A percentile compares a stretch with the other conserved stretches of the same genome.
Evolutionary conservation across 2,888 invertebrate genomes (phyloP).

Genomic region (Orchestes rusci): DNA sequence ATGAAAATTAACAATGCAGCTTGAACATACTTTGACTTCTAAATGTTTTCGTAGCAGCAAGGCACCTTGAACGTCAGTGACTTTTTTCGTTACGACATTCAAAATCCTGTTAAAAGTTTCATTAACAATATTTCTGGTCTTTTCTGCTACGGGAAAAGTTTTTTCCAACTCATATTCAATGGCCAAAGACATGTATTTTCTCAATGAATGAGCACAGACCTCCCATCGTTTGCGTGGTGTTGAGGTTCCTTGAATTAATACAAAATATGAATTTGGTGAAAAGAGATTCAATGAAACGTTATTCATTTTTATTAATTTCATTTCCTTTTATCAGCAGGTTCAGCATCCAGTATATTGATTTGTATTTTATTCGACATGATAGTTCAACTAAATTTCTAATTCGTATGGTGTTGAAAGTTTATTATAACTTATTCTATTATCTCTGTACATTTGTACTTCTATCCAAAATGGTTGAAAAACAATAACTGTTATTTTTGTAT

Average conservation of each 20-base stretch:
- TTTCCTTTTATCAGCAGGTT: no score
- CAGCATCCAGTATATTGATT: no score
- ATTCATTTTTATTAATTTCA: no score
- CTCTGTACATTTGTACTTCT: background rate
- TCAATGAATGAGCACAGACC: slow-evolving; percentile 45
- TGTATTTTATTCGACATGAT: no score
- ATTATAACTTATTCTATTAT: slow-evolving; percentile 1
- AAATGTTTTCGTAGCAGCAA: no score
- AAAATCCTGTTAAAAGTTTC: slow-evolving; percentile 33
- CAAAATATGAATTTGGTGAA: no score
- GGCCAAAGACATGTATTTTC: slow-evolving; percentile 46
- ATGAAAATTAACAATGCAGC: background rate
- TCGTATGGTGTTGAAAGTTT: no score
- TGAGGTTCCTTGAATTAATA: slow-evolving; percentile 32
- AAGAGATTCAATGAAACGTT: no score
- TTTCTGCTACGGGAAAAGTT: slow-evolving; percentile 31
- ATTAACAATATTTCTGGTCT: slow-evolving; percentile 28
- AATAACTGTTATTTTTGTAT: no score
- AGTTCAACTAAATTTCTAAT: no score
- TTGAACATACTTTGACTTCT: background rate
- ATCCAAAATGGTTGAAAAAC: background rate
- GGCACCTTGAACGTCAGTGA: no score
- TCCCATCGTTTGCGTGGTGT: slow-evolving; percentile 45
- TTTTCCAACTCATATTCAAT: slow-evolving; percentile 43
- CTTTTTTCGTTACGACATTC: slow-evolving; percentile 25